These are phyloP conservation scores for Anoura caudifer DNA, from an alignment of 2,113 vertebrate genomes.

Conservation along the genomic window DNA sequence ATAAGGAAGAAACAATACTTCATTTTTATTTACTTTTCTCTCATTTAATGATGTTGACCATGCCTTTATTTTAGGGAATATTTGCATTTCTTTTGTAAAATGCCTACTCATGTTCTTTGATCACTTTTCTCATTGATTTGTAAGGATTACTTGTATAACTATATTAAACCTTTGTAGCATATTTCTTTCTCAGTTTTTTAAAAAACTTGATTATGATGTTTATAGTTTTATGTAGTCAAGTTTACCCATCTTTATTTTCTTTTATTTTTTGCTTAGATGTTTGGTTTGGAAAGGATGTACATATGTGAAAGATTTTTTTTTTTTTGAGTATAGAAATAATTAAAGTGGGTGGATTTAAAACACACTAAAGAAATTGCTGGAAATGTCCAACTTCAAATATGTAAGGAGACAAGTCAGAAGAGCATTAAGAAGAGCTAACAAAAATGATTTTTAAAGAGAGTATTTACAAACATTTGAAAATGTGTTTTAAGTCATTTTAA, in stretches of 20 bases:
- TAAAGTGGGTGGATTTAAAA: background rate
- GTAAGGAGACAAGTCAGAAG: background rate
- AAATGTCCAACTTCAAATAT: background rate
- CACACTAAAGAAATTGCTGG: background rate
- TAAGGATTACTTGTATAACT: background rate
- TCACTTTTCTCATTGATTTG: background rate
- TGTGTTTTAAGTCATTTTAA: background rate
- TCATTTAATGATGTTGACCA: background rate
- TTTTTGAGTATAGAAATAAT: background rate
- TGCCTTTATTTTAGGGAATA: background rate
- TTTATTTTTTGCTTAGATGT: background rate
- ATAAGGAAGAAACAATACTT: background rate
- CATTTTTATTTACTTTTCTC: constrained; percentile 4
- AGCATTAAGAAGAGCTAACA: background rate
- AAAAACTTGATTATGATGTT: background rate
- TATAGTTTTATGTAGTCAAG: background rate
- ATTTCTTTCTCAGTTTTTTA: background rate
- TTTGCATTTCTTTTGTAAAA: constrained; percentile 9
- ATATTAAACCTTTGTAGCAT: background rate
- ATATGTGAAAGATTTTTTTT: background rate
- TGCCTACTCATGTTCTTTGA: background rate
- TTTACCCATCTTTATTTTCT: background rate
- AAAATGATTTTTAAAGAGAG: background rate
- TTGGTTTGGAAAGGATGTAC: background rate
- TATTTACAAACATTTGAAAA: background rate